Base-by-base conservation (phyloP, 1,140 invertebrate genomes). In the Frieseomelitta varia region DNA sequence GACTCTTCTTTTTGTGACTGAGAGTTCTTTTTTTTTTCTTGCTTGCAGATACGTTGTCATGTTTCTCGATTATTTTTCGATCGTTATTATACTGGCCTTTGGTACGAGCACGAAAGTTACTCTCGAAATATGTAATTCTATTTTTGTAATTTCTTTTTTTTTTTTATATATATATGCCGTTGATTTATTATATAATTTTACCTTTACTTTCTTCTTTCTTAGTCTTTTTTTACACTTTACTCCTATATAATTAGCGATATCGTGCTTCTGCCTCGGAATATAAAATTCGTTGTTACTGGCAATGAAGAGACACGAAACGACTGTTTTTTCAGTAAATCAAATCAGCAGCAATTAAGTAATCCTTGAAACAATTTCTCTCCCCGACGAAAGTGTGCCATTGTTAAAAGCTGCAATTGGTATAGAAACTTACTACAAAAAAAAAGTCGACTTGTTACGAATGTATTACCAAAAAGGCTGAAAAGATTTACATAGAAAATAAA, bases 241-340 rank as follows among this genome's bases (percentile, higher is more conserved):
- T 51, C 63, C 15, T 19, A 10, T n/a, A 10, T 24, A 63, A 63
- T 39, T 27, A 58, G n/a, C 65, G 55, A 78, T 79, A 83, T 78
- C 63, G 74, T 77, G 63, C 63, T 82, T 82, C 73, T 82, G 30
- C 55, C 63, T 51, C 30, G 34, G 34, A 82, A 77, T 21, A 56
- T 56, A 51, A 47, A 55, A 76, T 82, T 77, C 21, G n/a, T 30
- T 34, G 17, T 53, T 81, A 30, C 51, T 39, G 75, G 19, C 55
- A 78, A 71, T 53, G 55, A 71, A 71, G 39, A 78, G 30, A 68
- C 34, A 53, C 53, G 63, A 83, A 39, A 51, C 65, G 63, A 55
- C 79, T 81, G 58, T 75, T 69, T 63, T 39, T 30, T 47, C 80
- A 47, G 19, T 75, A 27, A 71, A 83, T 83, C 61, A 76, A 78